Evolutionary conservation across 1,140 invertebrate species (phyloP), one percentile per base, ranked within the genome.

Genomic region (Meteorus sp.): DNA sequence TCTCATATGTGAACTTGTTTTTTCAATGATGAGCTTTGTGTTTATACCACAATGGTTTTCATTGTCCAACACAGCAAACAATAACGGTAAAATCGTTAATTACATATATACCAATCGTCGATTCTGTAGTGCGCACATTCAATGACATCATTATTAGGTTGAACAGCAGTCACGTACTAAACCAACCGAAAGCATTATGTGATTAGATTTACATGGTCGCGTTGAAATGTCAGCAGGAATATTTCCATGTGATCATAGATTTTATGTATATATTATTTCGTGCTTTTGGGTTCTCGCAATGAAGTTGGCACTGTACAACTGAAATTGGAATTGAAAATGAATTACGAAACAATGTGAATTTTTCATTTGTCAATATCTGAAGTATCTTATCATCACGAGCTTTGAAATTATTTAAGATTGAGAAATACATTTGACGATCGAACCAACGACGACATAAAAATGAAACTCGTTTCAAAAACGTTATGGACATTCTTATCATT

Each of bases 131-230:
- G n/a, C 35, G 35, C 8, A 4, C 35, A 8, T 7, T 7, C 35
- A 13, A 39, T 39, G 35, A 13, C 35, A 39, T 39, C 35, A 39
- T 39, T 39, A 39, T 39, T 39, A 39, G 35, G 35, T 39, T 39
- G 35, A n/a, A 7, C 35, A 4, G 13, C 35, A 39, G 35, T 39
- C 35, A 39, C 13, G 35, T 13, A 39, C 13, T 39, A 39, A 39
- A 39, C 35, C 35, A 39, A 13, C 35, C 8, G 15, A 39, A 39
- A 13, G 35, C 35, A 39, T 39, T 39, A 39, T 8, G 8, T 39
- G 35, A 39, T 39, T 39, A 7, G 35, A 39, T 39, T 39, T 39
- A 39, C 13, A 8, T 39, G 35, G 15, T n/a, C 15, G 35, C 3
- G 35, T 39, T 39, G 8, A 39, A 39, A 39, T 39, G 35, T 39